These are phyloP conservation scores for Palythoa caribaeorum DNA, from an alignment of 92 coral and sea anemone species.

Conservation along the genomic window DNA sequence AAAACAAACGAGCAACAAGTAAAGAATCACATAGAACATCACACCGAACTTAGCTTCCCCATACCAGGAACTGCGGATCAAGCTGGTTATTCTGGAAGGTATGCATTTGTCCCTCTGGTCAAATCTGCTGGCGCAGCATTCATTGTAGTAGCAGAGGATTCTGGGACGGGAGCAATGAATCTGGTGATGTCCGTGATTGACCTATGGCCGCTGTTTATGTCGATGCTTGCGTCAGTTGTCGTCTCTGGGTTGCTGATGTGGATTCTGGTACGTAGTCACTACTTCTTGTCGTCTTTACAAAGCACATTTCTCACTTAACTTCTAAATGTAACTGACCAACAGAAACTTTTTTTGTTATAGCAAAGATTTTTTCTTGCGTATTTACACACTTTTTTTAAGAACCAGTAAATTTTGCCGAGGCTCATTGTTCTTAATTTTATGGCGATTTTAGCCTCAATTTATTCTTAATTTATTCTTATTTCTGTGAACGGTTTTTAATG, in stretches of 20 bases:
- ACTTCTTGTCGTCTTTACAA: not conserved
- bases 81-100: constrained; percentile 64
- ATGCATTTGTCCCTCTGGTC: constrained; percentile 84
- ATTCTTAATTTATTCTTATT: no score
- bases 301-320: not conserved
- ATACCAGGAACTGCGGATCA: constrained; percentile 75
- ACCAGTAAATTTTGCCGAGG: no score
- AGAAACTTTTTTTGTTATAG: no score
- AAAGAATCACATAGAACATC: constrained; percentile 58
- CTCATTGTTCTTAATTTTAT: no score
- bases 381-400: no score
- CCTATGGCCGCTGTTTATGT: constrained; percentile 83
- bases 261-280: constrained; percentile 73
- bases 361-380: no score
- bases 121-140: constrained; percentile 90
- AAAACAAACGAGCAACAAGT: constrained; percentile 63
- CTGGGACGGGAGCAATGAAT: constrained; percentile 73
- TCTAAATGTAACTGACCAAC: not conserved
- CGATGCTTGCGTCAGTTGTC: constrained; percentile 79
- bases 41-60: constrained; percentile 82
- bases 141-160: constrained; percentile 70
- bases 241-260: constrained; percentile 88
- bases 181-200: constrained; percentile 76
- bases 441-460: no score
- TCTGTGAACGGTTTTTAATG: no score